phyloP scores from a whole-genome alignment of 1,140 invertebrate genomes.

The Triops longicaudatus region DNA sequence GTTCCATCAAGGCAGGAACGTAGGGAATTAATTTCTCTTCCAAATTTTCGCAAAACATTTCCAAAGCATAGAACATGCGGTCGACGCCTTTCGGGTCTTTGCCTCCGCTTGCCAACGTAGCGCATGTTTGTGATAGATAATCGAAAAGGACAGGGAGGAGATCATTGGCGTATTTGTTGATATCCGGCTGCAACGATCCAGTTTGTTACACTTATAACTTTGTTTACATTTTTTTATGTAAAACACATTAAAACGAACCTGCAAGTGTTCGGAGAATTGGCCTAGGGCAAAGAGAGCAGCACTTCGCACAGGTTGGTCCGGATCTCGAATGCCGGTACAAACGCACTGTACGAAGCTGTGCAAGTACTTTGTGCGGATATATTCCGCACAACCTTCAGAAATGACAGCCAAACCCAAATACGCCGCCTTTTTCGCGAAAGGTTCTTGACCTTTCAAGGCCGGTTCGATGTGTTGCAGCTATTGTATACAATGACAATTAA shows the following conservation, averaged over 20 bases:
- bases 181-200: conserved; percentile 46
- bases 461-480: conserved; percentile 53
- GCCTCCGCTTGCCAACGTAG: conserved; percentile 35
- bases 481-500: conserved; percentile 29
- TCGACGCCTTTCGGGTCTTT: conserved; percentile 53
- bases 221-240: not conserved
- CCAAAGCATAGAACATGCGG: conserved; percentile 70
- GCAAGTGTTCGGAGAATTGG: conserved; percentile 71
- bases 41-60: conserved; percentile 70
- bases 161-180: conserved; percentile 59
- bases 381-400: conserved; percentile 70
- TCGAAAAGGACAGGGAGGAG: conserved; percentile 65
- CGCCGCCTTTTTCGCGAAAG: conserved; percentile 55
- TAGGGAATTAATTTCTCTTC: conserved; percentile 60
- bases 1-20: conserved; percentile 60
- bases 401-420: conserved; percentile 64
- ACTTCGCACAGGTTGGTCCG: conserved; percentile 53
- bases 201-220: not conserved
- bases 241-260: conserved; percentile 40
- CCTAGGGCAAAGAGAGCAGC: conserved; percentile 70
- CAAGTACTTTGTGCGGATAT: conserved; percentile 61
- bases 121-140: conserved; percentile 52
- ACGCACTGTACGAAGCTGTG: conserved; percentile 58
- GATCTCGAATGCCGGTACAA: conserved; percentile 58
- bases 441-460: conserved; percentile 47